These are phyloP conservation scores for Gouania willdenowi DNA, from an alignment of 2,797 vertebrate species.

Conservation along the genomic window DNA sequence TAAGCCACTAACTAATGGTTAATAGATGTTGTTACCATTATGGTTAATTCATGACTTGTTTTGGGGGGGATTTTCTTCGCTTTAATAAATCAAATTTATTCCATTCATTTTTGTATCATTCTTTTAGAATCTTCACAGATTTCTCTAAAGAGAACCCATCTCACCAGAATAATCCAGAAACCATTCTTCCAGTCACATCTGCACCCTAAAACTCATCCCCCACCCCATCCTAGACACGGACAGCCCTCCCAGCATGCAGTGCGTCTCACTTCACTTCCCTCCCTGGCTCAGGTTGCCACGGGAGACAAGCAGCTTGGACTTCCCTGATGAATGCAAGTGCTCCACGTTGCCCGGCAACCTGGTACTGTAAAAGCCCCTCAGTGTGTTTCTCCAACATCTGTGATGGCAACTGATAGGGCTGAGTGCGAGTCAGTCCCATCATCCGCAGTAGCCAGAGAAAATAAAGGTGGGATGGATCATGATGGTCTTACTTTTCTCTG, in stretches of 20 bases:
- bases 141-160: too few species aligned
- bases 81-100: too few species aligned
- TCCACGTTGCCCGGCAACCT: constrained; percentile 66
- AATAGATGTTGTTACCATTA: too few species aligned
- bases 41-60: too few species aligned
- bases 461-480: constrained; percentile 25
- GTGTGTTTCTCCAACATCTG: constrained; percentile 26
- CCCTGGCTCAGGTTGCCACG: constrained; percentile 27
- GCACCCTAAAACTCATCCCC: neutral
- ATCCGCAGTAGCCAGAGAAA: constrained; percentile 36
- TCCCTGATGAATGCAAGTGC: constrained; percentile 39
- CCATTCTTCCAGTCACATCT: neutral
- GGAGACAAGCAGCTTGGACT: constrained; percentile 30
- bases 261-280: constrained; percentile 13
- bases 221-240: neutral
- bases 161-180: neutral
- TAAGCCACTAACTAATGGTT: too few species aligned
- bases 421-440: constrained; percentile 17
- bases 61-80: too few species aligned
- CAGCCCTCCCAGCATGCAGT: constrained; percentile 16
- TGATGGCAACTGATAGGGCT: constrained; percentile 34
- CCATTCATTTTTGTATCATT: too few species aligned
- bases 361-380: constrained; percentile 14
- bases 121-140: too few species aligned
- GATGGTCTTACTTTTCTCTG: constrained; percentile 55